Evolutionary conservation across 2,888 invertebrate genomes (phyloP), one percentile per base, ranked within the genome.

Genomic region (Rhagonycha lutea): DNA sequence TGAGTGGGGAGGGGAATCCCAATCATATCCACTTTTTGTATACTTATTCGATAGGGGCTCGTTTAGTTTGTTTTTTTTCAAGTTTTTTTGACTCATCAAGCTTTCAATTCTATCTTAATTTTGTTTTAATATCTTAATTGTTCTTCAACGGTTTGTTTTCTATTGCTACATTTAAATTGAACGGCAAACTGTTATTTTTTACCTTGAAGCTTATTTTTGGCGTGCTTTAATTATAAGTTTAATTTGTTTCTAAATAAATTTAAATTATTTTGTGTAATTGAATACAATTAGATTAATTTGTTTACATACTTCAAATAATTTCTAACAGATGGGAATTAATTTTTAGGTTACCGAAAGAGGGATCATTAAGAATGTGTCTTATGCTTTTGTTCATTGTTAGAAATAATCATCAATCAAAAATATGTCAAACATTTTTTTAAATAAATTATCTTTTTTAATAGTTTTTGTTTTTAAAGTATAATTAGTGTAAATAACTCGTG

Each of bases 301-400:
- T 47, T 47, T 47, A 47, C 47, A 47, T 47, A 47, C 47, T 47
- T 47, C n/a, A 47, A 47, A 47, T 47, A 47, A 47, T 47, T 47
- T 47, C 47, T 47, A 47, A 47, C 47, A 47, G 47, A 47, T 47
- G 47, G 47, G 47, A 47, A 47, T 47, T 47, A 47, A 47, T 47
- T 47, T 47, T 47, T 47, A 47, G 47, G 47, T 47, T 47, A 47
- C 47, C 47, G 47, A 47, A 47, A 47, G 47, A 47, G 47, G 47
- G n/a, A 47, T 47, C 47, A 47, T 47, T 47, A 47, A 47, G 26
- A 24, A 24, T 26, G 63, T 65, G 63, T 65, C 63, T 65, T 24
- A 65, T 65, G 63, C 63, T 26, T 65, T 65, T 65, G 63, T 65
- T 65, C 63, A 18, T 65, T 65, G 63, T 18, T 65, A n/a, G 63